Evolutionary conservation across 2,888 invertebrate genomes (phyloP), one percentile per base, ranked within the genome.

Genomic region (Minunthozetes semirufus): DNA sequence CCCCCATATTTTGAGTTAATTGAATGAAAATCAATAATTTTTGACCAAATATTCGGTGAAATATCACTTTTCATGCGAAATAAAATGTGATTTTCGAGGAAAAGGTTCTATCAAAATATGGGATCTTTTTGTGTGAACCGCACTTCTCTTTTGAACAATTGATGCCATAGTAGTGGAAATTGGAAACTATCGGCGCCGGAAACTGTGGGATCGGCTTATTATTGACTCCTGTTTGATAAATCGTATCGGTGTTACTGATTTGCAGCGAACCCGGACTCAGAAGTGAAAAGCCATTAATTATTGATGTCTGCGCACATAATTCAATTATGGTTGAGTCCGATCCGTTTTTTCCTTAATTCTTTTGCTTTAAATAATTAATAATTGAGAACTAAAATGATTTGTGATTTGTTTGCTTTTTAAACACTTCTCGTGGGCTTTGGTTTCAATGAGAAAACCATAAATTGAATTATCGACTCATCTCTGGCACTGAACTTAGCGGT

Each of bases 131-230:
- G 22, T 56, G 56, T 22, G 56, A 56, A 22, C 25, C 22, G 48
- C 13, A 3, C 17, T 17, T 48, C 48, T 48, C 48, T 22, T 56
- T 56, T 22, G 22, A 56, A 56, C 56, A 56, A 56, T 56, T 56
- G 56, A 56, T 56, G 19, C 56, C 56, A 25, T 22, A 22, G 56
- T 22, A 19, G 56, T 56, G 56, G 56, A 56, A 56, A 56, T 56
- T 56, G 56, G 56, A 56, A 56, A 56, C 56, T 56, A 56, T 56
- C 25, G 56, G 56, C 53, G 19, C 53, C 56, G 56, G 56, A 56
- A 56, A 56, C 25, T 56, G 56, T 56, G 56, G 56, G 25, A 19
- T 25, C 25, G 15, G 25, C 19, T 25, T 56, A 56, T 56, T 56
- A 56, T 56, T 56, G 25, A 15, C 27, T 56, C 11, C 22, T 25